phyloP scores from a whole-genome alignment of 2,113 vertebrate genomes.

The Acrocephalus kingi region DNA sequence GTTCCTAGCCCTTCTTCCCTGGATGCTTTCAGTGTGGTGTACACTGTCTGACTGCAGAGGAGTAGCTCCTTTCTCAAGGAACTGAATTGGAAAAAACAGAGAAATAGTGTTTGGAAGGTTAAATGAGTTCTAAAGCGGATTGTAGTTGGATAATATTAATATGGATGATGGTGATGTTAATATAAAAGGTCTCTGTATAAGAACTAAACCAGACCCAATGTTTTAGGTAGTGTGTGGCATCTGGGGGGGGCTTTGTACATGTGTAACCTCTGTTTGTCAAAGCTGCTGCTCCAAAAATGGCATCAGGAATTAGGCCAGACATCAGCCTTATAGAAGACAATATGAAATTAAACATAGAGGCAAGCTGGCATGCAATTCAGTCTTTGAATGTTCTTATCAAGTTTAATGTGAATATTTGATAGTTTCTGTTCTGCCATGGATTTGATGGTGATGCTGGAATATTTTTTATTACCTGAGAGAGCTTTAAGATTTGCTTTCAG shows the following conservation, averaged over 20 bases:
- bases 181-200: not conserved
- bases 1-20: not conserved
- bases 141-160: not conserved
- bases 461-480: not conserved
- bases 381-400: not conserved
- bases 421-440: not conserved
- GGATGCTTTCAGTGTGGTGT: not conserved
- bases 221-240: not conserved
- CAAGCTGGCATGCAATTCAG: not conserved
- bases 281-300: not conserved
- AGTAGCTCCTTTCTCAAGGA: not conserved
- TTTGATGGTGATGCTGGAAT: not conserved
- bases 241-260: not conserved
- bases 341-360: not conserved
- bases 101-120: not conserved
- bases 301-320: not conserved
- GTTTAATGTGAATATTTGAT: not conserved
- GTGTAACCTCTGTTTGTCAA: not conserved
- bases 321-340: not conserved
- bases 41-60: not conserved
- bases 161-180: not conserved
- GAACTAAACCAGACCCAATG: not conserved
- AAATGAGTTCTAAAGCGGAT: not conserved
- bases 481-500: constrained; percentile 27
- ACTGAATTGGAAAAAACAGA: not conserved